A percentile compares a stretch with the other conserved stretches of the same genome.
phyloP scores from a whole-genome alignment of 1,140 invertebrate species.

The Leucophenga varia region DNA sequence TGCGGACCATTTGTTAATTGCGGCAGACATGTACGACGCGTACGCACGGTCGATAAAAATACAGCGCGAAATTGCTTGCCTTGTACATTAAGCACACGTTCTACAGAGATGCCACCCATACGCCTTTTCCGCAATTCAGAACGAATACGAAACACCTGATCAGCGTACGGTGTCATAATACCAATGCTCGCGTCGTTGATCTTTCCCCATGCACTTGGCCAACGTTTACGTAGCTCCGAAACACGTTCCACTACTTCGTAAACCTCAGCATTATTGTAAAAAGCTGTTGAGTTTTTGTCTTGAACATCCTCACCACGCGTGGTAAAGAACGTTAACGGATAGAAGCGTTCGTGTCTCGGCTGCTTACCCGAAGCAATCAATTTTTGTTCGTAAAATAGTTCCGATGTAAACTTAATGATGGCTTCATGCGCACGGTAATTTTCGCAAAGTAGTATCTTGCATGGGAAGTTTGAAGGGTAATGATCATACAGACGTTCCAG shows the following conservation, averaged over 20 bases:
- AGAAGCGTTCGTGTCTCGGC: constrained; percentile 67
- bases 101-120: constrained; percentile 78
- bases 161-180: constrained; percentile 83
- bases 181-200: constrained; percentile 76
- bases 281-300: constrained; percentile 81
- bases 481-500: constrained; percentile 79
- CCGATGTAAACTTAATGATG: constrained; percentile 79
- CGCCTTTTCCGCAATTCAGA: constrained; percentile 74
- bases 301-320: constrained; percentile 76
- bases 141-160: constrained; percentile 76
- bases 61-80: constrained; percentile 87
- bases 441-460: constrained; percentile 80
- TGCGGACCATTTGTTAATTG: constrained; percentile 25
- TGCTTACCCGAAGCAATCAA: constrained; percentile 71
- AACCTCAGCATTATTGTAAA: constrained; percentile 83
- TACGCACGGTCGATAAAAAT: constrained; percentile 82
- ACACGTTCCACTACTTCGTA: constrained; percentile 77
- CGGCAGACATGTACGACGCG: constrained; percentile 69
- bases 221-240: constrained; percentile 67
- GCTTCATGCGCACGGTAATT: constrained; percentile 85
- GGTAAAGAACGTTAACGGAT: constrained; percentile 81
- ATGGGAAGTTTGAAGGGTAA: constrained; percentile 74
- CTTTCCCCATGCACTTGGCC: constrained; percentile 75
- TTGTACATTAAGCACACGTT: constrained; percentile 85
- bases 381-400: constrained; percentile 80